Evolutionary conservation across 1,140 invertebrate genomes (phyloP).

Genomic region (Bombus superbus): DNA sequence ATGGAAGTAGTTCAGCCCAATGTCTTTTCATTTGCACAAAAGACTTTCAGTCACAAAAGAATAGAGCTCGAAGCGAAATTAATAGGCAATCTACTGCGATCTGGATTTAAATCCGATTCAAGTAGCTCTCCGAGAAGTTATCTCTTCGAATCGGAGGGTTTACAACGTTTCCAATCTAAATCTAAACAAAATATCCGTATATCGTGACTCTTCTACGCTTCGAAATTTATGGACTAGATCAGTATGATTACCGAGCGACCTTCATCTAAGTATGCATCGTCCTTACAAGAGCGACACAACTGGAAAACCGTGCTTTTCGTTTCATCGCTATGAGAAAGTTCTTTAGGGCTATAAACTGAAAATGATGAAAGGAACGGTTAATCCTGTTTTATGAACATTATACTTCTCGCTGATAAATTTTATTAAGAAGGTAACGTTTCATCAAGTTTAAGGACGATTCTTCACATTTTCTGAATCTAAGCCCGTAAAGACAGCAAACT

Average conservation of each 20-base stretch:
- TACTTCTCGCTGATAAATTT: not conserved
- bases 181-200: not conserved
- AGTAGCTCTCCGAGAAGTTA: not conserved
- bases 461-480: too few relatives aligned
- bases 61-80: not conserved
- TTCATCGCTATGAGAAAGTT: not conserved
- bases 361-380: not conserved
- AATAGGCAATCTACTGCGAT: not conserved
- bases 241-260: not conserved
- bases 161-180: not conserved
- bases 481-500: too few relatives aligned
- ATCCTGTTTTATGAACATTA: not conserved
- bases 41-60: not conserved
- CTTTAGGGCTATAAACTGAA: not conserved
- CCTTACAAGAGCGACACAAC: not conserved
- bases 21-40: not conserved
- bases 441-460: too few relatives aligned
- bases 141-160: not conserved
- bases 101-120: not conserved
- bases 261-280: too few relatives aligned
- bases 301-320: not conserved
- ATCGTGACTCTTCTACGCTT: not conserved
- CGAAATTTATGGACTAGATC: not conserved
- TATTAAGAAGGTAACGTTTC: not conserved
- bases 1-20: not conserved